These are phyloP conservation scores for Zaprionus inermis DNA, from an alignment of 1,140 invertebrate genomes.

Conservation along the genomic window DNA sequence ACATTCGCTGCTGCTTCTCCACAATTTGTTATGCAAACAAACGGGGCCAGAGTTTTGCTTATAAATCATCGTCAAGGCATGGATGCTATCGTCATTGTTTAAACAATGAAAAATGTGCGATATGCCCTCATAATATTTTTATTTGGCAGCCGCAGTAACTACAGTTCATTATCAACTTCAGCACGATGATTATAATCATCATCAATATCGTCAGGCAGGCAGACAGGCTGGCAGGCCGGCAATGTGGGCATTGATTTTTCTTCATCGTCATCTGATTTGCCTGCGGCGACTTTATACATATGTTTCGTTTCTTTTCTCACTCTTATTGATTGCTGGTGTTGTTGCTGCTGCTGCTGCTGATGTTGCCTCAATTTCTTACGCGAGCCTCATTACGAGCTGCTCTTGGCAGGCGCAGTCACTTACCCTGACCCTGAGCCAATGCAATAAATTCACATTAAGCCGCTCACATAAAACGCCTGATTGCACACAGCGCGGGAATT, in stretches of 20 bases:
- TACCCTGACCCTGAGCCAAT: conserved; percentile 49
- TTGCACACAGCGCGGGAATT: conserved; percentile 59
- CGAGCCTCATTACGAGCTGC: conserved; percentile 60
- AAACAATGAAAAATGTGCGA: conserved; percentile 65
- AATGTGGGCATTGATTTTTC: conserved; percentile 54
- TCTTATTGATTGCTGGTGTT: conserved; percentile 55
- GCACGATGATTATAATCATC: conserved; percentile 27
- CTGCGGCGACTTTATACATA: conserved; percentile 12
- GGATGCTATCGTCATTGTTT: conserved; percentile 55
- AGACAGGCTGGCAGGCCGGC: background rate
- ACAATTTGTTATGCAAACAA: conserved; percentile 77
- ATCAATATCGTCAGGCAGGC: conserved; percentile 27
- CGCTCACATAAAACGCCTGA: conserved; percentile 81
- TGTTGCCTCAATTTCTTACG: conserved; percentile 30
- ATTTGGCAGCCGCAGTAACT: conserved; percentile 60
- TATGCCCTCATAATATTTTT: conserved; percentile 78
- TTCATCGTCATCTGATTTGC: conserved; percentile 17
- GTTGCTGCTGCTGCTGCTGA: background rate
- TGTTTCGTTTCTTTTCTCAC: conserved; percentile 17
- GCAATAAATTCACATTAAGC: conserved; percentile 82
- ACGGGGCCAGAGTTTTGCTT: conserved; percentile 65
- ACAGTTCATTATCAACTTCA: conserved; percentile 19
- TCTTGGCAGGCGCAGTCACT: background rate
- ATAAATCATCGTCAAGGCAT: conserved; percentile 71
- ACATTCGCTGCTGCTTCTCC: conserved; percentile 37